phyloP scores from a whole-genome alignment of 2,888 invertebrate species.

The Hyles lineata region DNA sequence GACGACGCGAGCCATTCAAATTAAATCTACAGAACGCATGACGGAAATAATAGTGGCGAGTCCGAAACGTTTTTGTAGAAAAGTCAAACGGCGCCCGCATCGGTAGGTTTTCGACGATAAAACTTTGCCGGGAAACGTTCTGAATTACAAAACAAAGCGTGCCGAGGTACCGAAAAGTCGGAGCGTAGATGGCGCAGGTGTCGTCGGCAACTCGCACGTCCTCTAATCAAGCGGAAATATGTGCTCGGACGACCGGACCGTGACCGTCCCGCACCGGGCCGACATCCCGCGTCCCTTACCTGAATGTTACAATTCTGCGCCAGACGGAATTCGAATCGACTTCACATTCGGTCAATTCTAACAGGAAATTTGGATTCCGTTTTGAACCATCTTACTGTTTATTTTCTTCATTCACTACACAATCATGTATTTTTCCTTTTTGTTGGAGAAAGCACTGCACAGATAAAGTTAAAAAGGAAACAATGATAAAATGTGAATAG shows the following conservation, averaged over 20 bases:
- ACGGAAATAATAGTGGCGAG: slow-evolving; percentile 15
- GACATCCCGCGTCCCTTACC: slow-evolving; percentile 57
- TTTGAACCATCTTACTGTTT: slow-evolving; percentile 56
- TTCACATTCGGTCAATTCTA: slow-evolving; percentile 60
- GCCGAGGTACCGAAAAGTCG: slow-evolving; percentile 72
- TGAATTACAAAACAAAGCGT: slow-evolving; percentile 75
- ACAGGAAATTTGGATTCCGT: slow-evolving; percentile 62
- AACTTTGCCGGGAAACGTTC: slow-evolving; percentile 66
- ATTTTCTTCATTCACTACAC: slow-evolving; percentile 51
- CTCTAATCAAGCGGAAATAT: slow-evolving; percentile 83
- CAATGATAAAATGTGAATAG: slow-evolving; percentile 63
- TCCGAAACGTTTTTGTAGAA: slow-evolving; percentile 47
- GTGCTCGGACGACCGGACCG: slow-evolving; percentile 68
- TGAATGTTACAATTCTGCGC: slow-evolving; percentile 54
- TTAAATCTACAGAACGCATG: slow-evolving; percentile 11
- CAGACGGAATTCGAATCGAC: slow-evolving; percentile 62
- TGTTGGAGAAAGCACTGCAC: slow-evolving; percentile 31
- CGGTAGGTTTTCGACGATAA: slow-evolving; percentile 65
- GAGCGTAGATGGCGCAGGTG: slow-evolving; percentile 74
- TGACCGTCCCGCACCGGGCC: slow-evolving; percentile 52
- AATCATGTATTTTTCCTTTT: slow-evolving; percentile 33
- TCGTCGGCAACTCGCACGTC: slow-evolving; percentile 67
- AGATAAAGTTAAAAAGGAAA: slow-evolving; percentile 47
- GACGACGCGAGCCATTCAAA: not conserved
- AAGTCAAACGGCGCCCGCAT: slow-evolving; percentile 73